Base-by-base conservation (phyloP, 23 tunicate species). In the Aplidium turbinatum region DNA sequence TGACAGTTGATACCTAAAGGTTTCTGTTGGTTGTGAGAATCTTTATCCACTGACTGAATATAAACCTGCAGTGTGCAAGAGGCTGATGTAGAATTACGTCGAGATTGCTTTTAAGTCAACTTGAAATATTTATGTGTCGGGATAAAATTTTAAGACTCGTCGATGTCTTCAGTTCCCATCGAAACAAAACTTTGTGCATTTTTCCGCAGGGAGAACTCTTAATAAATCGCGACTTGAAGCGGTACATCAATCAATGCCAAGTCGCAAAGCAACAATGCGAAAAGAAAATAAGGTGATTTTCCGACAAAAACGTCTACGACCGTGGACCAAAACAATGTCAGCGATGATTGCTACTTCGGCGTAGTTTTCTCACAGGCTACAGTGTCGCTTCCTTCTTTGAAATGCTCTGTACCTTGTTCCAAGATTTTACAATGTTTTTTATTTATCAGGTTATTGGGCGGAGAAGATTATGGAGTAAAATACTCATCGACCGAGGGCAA, bases 201-300 rank as follows among this genome's bases (percentile, higher is more conserved):
- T 26, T 51, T 45, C 73, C 35, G 1, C 75, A 85, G 92, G 97
- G 97, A 22, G 89, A 90, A 57, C 67, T 90, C 3, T 52, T 90
- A 21, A 62, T 90, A n/a, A 85, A 68, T 24, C 32, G 97, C 22
- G 68, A 90, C 48, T 66, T 90, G 56, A 83, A 84, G 48, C 78
- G 88, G 22, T 90, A 90, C 81, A 78, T 90, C 25, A 90, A 90
- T 42, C 97, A 90, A 54, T 90, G 97, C 39, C 85, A 90, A 30
- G 97, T 90, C 33, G 97, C 97, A 2, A 83, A 81, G 77, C 97
- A 82, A 46, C 97, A 82, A 61, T 90, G 97, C 38, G 97, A 82
- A 57, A 90, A 84, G 60, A 77, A 87, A 73, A 83, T 90, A 33
- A 31, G 81, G 92, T 78, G n/a, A n/a, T n/a, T n/a, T n/a, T n/a